Base-by-base conservation (phyloP, 2,888 invertebrate species). In the Seira musarum region DNA sequence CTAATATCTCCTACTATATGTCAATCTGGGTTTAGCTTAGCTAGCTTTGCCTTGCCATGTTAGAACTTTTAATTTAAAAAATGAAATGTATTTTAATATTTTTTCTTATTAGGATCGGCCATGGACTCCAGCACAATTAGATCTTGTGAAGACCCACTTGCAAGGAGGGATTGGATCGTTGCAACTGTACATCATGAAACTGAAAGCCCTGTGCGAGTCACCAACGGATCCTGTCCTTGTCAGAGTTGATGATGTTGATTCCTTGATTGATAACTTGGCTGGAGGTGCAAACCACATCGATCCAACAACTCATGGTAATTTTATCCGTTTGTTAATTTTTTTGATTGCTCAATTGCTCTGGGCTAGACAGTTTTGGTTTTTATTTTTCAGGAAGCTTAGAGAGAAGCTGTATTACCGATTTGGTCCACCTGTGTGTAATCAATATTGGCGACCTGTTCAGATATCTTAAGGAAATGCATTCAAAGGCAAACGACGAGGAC, bases 381-480 rank as follows among this genome's bases (percentile, higher is more conserved):
- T n/a, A n/a, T n/a, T 1, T 64, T 72, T 2, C 13, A 73, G 73
- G 65, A 21, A n/a, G 79, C 66, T 57, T 60, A 24, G 35, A 74
- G 15, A 66, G 21, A 66, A 66, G 49, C 21, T 84, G 84, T 83
- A 40, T 84, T 3, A 65, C 70, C 0, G 84, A 85, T 19, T 53
- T 86, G n/a, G 46, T 84, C 0, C 74, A 82, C 53, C 79, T 83
- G n/a, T 82, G 82, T 66, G 64, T 80, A 2, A 82, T 86, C 13
- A 86, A 86, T 65, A 76, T 85, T 35, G 86, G 86, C 25, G 86
- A 86, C 53, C 68, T 86, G 22, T 84, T 82, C 63, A 84, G 83
- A 1, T 86, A 86, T 24, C 64, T 86, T 57, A 85, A 82, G 6
- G 85, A 86, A 40, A 78, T 85, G 68, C 81, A 82, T 57, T 22